Base-by-base conservation (phyloP, 1,140 invertebrate species). In the Vanessa tameamea region DNA sequence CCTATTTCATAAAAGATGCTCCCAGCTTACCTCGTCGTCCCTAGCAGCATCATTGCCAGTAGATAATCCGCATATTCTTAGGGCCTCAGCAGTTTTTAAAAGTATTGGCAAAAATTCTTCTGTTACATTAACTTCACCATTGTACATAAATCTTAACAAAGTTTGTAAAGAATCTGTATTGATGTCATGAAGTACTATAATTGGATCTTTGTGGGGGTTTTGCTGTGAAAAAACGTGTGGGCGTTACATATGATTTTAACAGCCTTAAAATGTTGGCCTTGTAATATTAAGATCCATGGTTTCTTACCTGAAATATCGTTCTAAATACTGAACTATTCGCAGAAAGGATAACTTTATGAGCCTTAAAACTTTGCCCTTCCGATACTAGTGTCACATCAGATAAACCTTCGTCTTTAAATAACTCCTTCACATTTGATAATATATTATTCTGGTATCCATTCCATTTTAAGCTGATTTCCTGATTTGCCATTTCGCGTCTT, bases 241-340 rank as follows among this genome's bases (percentile, higher is more conserved):
- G 86, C 61, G 59, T 71, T 64, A 53, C 47, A 26, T 14, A 47
- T 20, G 57, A 59, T 23, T 59, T 68, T 26, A 53, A 47, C 12
- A 69, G 20, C 61, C 48, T 47, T 71, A 64, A 70, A 63, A 16
- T 47, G 20, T 31, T 26, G 47, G 16, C 43, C 51, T 63, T 64
- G 47, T 15, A 51, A 53, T 47, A 64, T 50, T 51, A 23, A 20
- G 8, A 9, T 14, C 64, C 26, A 37, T 26, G 12, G 23, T 47
- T 37, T 66, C 73, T 51, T 86, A 95, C 95, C 94, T 95, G 94
- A 78, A 95, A 95, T 80, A 96, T 94, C 74, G 93, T 94, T 79
- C 93, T 94, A 87, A 96, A 96, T 81, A 96, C 95, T 7, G 95
- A 94, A 88, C 95, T 96, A 78, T 96, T 96, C 2, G 95, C 95